These are phyloP conservation scores for Drosophila mercatorum DNA, from an alignment of 2,888 invertebrate genomes.

Conservation along the genomic window DNA sequence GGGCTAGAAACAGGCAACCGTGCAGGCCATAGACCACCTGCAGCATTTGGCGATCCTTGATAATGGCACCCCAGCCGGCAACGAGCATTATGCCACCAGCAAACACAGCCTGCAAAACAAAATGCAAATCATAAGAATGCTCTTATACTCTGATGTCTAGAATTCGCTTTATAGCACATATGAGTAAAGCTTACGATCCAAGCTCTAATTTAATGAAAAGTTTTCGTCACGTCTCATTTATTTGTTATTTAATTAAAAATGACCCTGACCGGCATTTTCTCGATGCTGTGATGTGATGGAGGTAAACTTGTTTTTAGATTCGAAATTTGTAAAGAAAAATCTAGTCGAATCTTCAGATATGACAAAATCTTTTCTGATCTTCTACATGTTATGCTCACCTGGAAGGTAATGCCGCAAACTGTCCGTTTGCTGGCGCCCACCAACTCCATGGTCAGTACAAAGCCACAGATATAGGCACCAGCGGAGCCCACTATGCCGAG, in stretches of 20 bases:
- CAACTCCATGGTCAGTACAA: slow-evolving; percentile 90
- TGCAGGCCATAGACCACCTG: slow-evolving; percentile 93
- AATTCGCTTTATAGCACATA: too few relatives aligned
- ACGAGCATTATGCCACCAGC: slow-evolving; percentile 93
- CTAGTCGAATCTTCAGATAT: background rate
- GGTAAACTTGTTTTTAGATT: background rate
- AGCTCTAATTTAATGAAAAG: background rate
- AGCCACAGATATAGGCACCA: slow-evolving; percentile 86
- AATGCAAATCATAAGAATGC: background rate
- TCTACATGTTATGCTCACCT: slow-evolving; percentile 51
- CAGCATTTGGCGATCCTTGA: slow-evolving; percentile 89
- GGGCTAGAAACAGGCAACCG: slow-evolving; percentile 89
- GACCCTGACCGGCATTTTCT: background rate
- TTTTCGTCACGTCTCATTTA: background rate
- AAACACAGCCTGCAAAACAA: slow-evolving; percentile 88
- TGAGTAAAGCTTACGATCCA: background rate
- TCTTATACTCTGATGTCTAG: too few relatives aligned
- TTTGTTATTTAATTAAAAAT: background rate
- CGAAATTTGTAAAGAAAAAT: background rate
- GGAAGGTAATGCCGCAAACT: slow-evolving; percentile 90
- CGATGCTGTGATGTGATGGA: background rate
- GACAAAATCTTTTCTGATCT: background rate
- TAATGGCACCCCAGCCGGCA: slow-evolving; percentile 92
- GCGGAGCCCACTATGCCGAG: slow-evolving; percentile 94
- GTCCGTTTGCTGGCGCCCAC: slow-evolving; percentile 93